A percentile compares a stretch with the other conserved stretches of the same genome.
Conservation (phyloP, 2,113 vertebrate species). For the Tichodroma muraria region DNA sequence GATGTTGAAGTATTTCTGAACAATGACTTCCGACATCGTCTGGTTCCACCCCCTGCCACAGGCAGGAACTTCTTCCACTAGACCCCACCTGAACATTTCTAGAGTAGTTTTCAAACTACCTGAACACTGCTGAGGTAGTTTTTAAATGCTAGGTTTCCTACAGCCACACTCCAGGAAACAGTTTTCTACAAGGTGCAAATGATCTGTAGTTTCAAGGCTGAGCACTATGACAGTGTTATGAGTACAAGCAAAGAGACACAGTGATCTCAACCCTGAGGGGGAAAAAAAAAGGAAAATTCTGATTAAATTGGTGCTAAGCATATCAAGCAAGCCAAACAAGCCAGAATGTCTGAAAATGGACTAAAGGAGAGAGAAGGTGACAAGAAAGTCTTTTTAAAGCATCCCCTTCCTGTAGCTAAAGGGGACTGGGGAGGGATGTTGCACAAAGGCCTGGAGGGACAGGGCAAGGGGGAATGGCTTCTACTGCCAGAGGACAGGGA, state of each 20-base stretch:
- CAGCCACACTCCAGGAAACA: neutral
- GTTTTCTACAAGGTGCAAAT: neutral
- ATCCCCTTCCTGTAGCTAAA: neutral
- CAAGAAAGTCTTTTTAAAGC: neutral
- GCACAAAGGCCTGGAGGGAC: neutral
- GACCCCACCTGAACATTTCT: neutral
- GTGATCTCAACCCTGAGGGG: neutral
- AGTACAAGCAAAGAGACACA: neutral
- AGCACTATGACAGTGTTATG: neutral
- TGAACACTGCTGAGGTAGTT: neutral
- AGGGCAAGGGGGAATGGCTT: neutral
- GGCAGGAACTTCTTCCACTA: neutral
- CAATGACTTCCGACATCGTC: neutral
- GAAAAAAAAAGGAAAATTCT: neutral
- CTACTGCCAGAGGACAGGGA: rapidly evolving
- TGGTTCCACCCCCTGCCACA: neutral
- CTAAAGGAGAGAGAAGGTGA: neutral
- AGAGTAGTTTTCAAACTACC: neutral
- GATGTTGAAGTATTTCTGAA: neutral
- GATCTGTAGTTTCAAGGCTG: neutral
- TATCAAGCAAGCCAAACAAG: neutral
- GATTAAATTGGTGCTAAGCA: neutral
- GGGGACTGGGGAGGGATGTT: neutral
- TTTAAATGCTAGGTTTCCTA: neutral
- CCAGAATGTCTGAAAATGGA: neutral